phyloP scores from a whole-genome alignment of 2,888 invertebrate species.

The Molorchus minor region DNA sequence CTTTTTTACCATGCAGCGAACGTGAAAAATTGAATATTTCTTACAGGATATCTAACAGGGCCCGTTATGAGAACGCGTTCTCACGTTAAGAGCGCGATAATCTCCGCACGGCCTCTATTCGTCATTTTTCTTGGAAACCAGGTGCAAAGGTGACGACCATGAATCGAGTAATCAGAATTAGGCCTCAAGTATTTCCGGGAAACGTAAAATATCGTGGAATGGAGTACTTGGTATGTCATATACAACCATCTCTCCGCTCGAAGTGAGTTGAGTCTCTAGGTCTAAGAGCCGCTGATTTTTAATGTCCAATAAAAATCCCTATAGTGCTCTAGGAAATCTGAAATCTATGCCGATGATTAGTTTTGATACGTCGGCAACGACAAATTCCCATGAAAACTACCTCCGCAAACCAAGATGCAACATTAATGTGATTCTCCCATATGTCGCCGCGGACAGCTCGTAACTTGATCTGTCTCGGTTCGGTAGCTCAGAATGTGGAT shows the following conservation, averaged over 20 bases:
- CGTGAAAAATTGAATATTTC: too few species aligned
- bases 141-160: too few species aligned
- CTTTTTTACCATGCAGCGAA: too few species aligned
- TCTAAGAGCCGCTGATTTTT: slow-evolving; percentile 1
- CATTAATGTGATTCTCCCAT: slow-evolving; percentile 2
- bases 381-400: slow-evolving; percentile 5
- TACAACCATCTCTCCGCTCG: not conserved
- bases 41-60: too few species aligned
- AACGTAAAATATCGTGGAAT: too few species aligned
- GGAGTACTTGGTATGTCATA: not conserved
- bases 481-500: not conserved
- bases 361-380: slow-evolving; percentile 2
- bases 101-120: too few species aligned
- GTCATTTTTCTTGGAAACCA: too few species aligned
- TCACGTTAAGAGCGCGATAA: too few species aligned
- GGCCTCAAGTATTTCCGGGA: too few species aligned
- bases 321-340: too few species aligned
- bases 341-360: slow-evolving; percentile 5
- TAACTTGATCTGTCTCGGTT: not conserved
- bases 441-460: slow-evolving; percentile 1
- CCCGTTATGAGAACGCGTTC: too few species aligned
- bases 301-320: not conserved
- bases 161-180: too few species aligned
- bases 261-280: not conserved
- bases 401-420: slow-evolving; percentile 1